A percentile compares a stretch with the other conserved stretches of the same genome.
Conservation (phyloP, 1,140 invertebrate genomes). For the Solenopsis fugax region DNA sequence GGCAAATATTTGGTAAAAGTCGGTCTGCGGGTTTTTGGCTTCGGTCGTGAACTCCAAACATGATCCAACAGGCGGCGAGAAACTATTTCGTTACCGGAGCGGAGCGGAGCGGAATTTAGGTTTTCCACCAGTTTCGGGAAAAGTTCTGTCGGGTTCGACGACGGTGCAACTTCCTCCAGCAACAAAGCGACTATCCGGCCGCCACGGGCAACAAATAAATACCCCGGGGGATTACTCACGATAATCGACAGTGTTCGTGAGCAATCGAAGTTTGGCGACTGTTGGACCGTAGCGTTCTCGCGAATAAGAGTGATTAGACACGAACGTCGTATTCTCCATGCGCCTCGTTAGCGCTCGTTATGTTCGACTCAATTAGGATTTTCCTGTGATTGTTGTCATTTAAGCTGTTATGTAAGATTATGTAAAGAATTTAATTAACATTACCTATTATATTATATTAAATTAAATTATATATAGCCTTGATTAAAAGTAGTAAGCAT, state of each 20-base stretch:
- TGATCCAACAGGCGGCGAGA: conserved; percentile 36
- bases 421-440: not conserved
- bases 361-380: conserved; percentile 20
- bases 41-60: conserved; percentile 46
- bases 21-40: conserved; percentile 52
- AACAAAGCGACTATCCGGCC: conserved; percentile 47
- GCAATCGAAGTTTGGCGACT: conserved; percentile 57
- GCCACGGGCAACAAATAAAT: conserved; percentile 60
- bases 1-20: conserved; percentile 55
- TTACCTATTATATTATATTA: not conserved
- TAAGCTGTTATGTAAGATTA: not conserved
- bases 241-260: conserved; percentile 66
- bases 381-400: not conserved
- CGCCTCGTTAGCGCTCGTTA: conserved; percentile 25
- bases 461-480: not conserved
- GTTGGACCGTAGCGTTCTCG: conserved; percentile 60
- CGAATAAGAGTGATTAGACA: conserved; percentile 69
- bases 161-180: conserved; percentile 45
- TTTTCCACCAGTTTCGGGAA: conserved; percentile 52
- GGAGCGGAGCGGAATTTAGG: conserved; percentile 40
- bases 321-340: conserved; percentile 1
- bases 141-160: conserved; percentile 50
- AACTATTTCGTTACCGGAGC: conserved; percentile 51
- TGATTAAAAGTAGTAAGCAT: no score
- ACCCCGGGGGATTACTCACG: conserved; percentile 37